phyloP scores from a whole-genome alignment of 2,113 vertebrate species.

The Coptodon bakossiorum region DNA sequence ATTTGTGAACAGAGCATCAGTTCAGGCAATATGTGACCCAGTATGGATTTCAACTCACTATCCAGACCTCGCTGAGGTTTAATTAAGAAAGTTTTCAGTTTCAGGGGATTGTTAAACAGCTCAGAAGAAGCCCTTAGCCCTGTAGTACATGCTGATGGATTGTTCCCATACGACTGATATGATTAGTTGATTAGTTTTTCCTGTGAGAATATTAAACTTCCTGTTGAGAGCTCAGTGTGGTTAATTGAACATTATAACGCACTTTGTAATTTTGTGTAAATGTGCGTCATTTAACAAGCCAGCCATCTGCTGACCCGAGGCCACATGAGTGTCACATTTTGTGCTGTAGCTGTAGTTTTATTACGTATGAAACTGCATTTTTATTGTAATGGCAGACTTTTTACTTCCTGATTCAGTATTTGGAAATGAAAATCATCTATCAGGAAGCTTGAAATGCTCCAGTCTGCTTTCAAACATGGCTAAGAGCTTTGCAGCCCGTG shows the following conservation, averaged over 20 bases:
- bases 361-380: not conserved
- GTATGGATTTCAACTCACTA: not conserved
- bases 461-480: not conserved
- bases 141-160: not conserved
- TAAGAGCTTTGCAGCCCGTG: not conserved
- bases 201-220: not conserved
- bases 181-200: not conserved
- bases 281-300: not conserved
- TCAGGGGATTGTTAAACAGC: not conserved
- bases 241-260: not conserved
- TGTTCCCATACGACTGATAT: not conserved
- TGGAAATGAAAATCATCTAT: not conserved
- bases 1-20: not conserved
- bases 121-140: not conserved
- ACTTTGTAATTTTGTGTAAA: slow-evolving; percentile 9
- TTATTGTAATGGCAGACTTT: not conserved
- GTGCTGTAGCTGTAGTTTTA: not conserved
- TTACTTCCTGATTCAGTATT: not conserved
- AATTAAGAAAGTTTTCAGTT: not conserved
- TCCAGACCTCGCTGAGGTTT: not conserved
- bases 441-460: not conserved
- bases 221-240: not conserved
- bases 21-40: not conserved
- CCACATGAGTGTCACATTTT: not conserved
- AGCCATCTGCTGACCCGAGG: not conserved